Conservation (phyloP, 2,888 invertebrate genomes). For the Dryadula phaetusa region DNA sequence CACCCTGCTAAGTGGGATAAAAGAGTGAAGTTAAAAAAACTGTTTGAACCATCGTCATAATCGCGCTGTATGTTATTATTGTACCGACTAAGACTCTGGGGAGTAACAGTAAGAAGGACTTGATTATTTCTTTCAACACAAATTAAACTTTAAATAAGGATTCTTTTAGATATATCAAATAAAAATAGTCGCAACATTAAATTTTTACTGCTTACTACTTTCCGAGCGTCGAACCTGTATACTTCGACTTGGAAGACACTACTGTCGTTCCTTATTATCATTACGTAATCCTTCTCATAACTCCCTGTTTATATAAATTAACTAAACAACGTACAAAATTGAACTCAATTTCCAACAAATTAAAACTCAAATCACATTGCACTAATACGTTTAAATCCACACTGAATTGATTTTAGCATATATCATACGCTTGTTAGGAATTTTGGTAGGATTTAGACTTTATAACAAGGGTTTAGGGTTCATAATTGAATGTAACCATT, state of each 20-base stretch:
- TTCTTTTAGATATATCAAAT: too few species aligned
- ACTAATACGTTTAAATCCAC: constrained; percentile 58
- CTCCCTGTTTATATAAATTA: constrained; percentile 26
- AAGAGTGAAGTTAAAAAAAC: too few species aligned
- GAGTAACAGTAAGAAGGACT: too few species aligned
- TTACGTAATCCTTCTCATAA: constrained; percentile 18
- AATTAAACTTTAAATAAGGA: too few species aligned
- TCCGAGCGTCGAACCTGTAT: not conserved
- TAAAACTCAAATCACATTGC: constrained; percentile 43
- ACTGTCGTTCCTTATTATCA: not conserved
- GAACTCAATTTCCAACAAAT: constrained; percentile 36
- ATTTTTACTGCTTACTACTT: not conserved
- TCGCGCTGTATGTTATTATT: too few species aligned
- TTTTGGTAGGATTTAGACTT: constrained; percentile 54
- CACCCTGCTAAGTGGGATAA: too few species aligned
- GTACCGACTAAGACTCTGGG: too few species aligned
- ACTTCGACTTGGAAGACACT: constrained; percentile 5
- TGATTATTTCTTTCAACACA: too few species aligned
- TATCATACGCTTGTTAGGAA: constrained; percentile 51
- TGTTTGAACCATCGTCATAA: too few species aligned
- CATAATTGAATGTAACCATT: constrained; percentile 10
- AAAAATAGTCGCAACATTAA: too few species aligned
- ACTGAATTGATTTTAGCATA: constrained; percentile 54
- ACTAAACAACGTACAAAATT: constrained; percentile 48
- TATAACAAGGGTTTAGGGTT: constrained; percentile 13